Conservation (phyloP, 1,140 invertebrate species). For the Bradynema listronoti region DNA sequence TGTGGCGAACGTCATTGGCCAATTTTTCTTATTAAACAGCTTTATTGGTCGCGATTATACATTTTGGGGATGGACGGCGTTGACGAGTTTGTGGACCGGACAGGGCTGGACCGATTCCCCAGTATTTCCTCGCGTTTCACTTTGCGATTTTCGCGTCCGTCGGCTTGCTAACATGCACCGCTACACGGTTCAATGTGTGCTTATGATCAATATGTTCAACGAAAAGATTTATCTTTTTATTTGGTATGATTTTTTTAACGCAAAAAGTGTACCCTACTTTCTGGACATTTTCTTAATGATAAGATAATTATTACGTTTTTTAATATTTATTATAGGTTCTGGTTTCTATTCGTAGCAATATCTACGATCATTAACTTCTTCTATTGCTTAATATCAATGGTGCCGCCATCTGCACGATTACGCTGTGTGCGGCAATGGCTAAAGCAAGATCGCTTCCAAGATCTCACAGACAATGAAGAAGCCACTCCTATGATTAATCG, state of each 20-base stretch:
- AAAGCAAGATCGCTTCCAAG: slow-evolving; percentile 30
- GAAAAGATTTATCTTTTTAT: slow-evolving; percentile 55
- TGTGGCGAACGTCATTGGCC: slow-evolving; percentile 61
- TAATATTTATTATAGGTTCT: slow-evolving; percentile 49
- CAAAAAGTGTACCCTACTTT: too few species aligned
- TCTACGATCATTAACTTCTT: slow-evolving; percentile 53
- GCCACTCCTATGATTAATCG: slow-evolving; percentile 22
- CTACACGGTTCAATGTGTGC: slow-evolving; percentile 53
- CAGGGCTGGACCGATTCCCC: slow-evolving; percentile 48
- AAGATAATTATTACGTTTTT: too few species aligned
- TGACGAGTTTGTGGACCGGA: slow-evolving; percentile 46
- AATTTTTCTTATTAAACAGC: slow-evolving; percentile 61
- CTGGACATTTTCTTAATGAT: too few species aligned
- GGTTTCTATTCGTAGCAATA: slow-evolving; percentile 53
- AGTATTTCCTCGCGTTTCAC: slow-evolving; percentile 59
- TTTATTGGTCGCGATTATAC: slow-evolving; percentile 61
- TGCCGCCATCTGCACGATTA: slow-evolving; percentile 26
- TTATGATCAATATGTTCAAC: slow-evolving; percentile 54
- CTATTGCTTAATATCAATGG: slow-evolving; percentile 37
- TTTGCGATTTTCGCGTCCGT: slow-evolving; percentile 58
- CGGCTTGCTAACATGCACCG: slow-evolving; percentile 57
- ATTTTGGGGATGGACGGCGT: slow-evolving; percentile 59
- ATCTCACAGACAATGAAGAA: slow-evolving; percentile 19
- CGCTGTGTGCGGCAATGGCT: slow-evolving; percentile 26
- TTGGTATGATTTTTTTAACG: slow-evolving; percentile 25